Evolutionary conservation across 2,888 invertebrate species (phyloP).

Genomic region (Strigamia maritima): DNA sequence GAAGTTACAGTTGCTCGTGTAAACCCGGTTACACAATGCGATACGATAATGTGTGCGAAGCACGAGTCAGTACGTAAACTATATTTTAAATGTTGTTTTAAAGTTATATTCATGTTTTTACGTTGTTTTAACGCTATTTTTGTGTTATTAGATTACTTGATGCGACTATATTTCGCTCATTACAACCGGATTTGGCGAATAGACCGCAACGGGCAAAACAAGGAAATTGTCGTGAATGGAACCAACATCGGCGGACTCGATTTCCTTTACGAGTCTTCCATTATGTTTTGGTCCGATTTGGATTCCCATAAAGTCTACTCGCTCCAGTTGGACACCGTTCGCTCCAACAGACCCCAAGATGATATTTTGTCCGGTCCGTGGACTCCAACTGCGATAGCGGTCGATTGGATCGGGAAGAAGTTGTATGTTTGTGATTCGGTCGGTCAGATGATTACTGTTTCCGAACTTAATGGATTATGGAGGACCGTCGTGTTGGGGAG

Average conservation of each 20-base stretch:
- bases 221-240: conserved; percentile 67
- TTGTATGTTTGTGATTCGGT: conserved; percentile 90
- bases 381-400: conserved; percentile 85
- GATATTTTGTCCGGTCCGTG: conserved; percentile 81
- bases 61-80: conserved; percentile 48
- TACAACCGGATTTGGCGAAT: conserved; percentile 69
- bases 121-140: too few relatives aligned
- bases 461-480: conserved; percentile 78
- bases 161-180: conserved; percentile 65
- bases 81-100: too few relatives aligned
- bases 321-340: not conserved
- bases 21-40: conserved; percentile 69
- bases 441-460: conserved; percentile 90
- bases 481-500: conserved; percentile 89
- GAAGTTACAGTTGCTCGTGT: conserved; percentile 77
- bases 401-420: conserved; percentile 96
- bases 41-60: conserved; percentile 54
- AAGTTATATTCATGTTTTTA: too few relatives aligned
- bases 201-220: conserved; percentile 61
- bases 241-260: conserved; percentile 82
- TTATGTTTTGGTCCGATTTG: conserved; percentile 84
- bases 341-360: conserved; percentile 40
- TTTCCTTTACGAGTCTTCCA: conserved; percentile 71
- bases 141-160: conserved; percentile 43
- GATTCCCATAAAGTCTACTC: conserved; percentile 51